Evolutionary conservation across 2,113 vertebrate genomes (phyloP).

Genomic region (Coptodon rendalli): DNA sequence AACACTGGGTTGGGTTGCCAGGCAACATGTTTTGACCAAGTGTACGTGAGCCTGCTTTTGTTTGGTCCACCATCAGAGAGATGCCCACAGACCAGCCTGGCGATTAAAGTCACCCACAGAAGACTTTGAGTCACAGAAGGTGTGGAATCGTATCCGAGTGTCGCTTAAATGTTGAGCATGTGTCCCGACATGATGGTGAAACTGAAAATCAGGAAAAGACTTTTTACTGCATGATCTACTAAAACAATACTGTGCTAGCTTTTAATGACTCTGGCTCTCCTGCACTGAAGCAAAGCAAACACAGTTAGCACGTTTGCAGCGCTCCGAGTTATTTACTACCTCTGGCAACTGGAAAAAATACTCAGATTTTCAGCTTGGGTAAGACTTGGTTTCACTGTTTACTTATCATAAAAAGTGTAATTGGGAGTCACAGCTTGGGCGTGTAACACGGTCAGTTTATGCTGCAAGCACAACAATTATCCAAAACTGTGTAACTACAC

Average conservation of each 20-base stretch:
- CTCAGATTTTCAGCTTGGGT: not conserved
- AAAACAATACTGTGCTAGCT: not conserved
- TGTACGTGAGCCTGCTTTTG: not conserved
- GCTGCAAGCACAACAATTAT: not conserved
- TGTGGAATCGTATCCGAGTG: not conserved
- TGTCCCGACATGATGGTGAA: not conserved
- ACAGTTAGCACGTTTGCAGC: not conserved
- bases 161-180: not conserved
- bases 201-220: not conserved
- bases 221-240: not conserved
- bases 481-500: not conserved
- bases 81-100: not conserved
- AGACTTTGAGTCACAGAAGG: not conserved
- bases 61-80: not conserved
- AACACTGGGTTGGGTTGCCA: slow-evolving; percentile 10
- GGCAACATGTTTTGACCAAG: slow-evolving; percentile 14
- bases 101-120: not conserved
- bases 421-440: not conserved
- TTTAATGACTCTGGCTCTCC: not conserved
- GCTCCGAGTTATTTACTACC: not conserved
- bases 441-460: not conserved
- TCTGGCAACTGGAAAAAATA: not conserved
- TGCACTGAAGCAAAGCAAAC: not conserved
- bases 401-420: not conserved
- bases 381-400: not conserved